Base-by-base conservation (phyloP, 2,113 vertebrate genomes). In the Sarotherodon lohbergeri region DNA sequence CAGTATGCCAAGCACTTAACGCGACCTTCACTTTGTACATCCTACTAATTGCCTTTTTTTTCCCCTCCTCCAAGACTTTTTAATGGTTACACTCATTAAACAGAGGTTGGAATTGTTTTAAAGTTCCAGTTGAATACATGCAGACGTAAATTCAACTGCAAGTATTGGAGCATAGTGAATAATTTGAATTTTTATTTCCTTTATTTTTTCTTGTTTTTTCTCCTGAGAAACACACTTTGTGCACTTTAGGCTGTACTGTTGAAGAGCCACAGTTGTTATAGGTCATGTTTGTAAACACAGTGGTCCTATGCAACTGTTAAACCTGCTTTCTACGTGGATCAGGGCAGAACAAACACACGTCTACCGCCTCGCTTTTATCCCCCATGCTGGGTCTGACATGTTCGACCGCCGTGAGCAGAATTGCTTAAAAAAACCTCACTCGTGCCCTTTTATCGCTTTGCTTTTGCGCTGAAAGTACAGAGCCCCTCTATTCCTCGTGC, bases 201-300 rank as follows among this genome's bases (percentile, higher is more conserved):
- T 6, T 63, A 22, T 27, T 27, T 61, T 34, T 63, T 3, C 87
- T 88, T 87, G 78, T 17, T 10, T 86, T 89, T 59, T 55, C 9
- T 46, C 82, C 82, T 71, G 80, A 89, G 80, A 93, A 91, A 95
- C 93, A 95, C 92, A 93, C 94, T 94, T 94, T 95, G 95, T 96
- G 95, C 95, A 96, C 96, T 96, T 96, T 95, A 96, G 96, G 95
- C 96, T 90, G 94, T 95, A 95, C 95, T 96, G 95, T 96, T 97
- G 92, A 95, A 90, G 93, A 95, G 89, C 92, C 85, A 22, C 89
- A 85, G 93, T 83, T 91, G 91, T 73, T 39, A 43, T 91, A 84
- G 94, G 93, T 90, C 88, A 82, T 73, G 89, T 91, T 83, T 91
- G 89, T 90, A 76, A 88, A 94, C 78, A 85, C 92, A 83, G 46